Evolutionary conservation across 2,888 invertebrate species (phyloP).

Genomic region (Caenorhabditis sp.): DNA sequence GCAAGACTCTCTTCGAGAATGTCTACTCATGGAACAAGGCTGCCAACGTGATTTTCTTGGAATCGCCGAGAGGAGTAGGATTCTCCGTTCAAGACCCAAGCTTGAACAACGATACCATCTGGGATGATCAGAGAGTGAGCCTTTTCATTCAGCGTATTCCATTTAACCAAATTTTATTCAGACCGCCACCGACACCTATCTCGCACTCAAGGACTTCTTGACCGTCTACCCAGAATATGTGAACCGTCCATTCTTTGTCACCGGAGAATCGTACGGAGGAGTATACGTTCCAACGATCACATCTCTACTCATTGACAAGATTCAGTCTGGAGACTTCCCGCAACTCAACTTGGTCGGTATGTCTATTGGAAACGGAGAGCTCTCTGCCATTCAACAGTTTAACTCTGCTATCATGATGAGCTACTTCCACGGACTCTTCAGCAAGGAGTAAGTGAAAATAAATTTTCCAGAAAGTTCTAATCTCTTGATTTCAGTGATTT

Average conservation of each 20-base stretch:
- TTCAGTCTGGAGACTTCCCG: constrained; percentile 71
- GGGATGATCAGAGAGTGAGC: constrained; percentile 71
- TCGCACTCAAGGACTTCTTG: constrained; percentile 85
- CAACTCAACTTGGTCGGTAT: constrained; percentile 78
- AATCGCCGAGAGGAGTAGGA: constrained; percentile 85
- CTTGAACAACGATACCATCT: constrained; percentile 70
- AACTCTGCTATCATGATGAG: constrained; percentile 73
- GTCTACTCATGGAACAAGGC: constrained; percentile 83
- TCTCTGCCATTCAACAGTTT: constrained; percentile 73
- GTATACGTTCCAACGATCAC: constrained; percentile 75
- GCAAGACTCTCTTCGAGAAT: constrained; percentile 81
- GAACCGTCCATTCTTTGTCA: constrained; percentile 84
- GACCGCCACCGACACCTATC: constrained; percentile 84
- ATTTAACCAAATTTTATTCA: constrained; percentile 67
- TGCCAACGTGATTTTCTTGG: constrained; percentile 85
- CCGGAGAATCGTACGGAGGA: constrained; percentile 72
- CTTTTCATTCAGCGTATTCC: neutral
- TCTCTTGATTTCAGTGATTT: constrained; percentile 64
- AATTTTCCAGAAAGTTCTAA: neutral
- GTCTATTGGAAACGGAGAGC: constrained; percentile 79
- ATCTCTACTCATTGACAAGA: constrained; percentile 74
- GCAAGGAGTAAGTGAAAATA: constrained; percentile 64
- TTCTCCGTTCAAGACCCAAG: constrained; percentile 83
- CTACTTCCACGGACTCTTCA: constrained; percentile 75
- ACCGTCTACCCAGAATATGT: constrained; percentile 84